A percentile compares a stretch with the other conserved stretches of the same genome.
These are phyloP conservation scores for Atrichornis clamosus DNA, from an alignment of 2,113 vertebrate species.

Conservation along the genomic window DNA sequence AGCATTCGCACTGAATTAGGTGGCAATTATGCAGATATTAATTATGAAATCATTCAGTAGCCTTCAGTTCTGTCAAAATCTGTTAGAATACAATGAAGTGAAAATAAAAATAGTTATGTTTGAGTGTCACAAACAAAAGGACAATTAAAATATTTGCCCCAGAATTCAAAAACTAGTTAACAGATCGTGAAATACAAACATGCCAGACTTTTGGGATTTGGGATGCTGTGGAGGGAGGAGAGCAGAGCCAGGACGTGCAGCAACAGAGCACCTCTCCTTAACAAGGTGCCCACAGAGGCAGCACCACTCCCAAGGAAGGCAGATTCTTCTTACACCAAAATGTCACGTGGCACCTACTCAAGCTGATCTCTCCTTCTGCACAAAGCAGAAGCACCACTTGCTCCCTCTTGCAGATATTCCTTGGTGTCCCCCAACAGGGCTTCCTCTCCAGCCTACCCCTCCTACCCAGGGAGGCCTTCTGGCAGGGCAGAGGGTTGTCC, in stretches of 20 bases:
- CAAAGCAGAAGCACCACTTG: not conserved
- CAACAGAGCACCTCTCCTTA: not conserved
- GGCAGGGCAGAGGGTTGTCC: not conserved
- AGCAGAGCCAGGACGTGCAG: fast-evolving
- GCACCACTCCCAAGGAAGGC: not conserved
- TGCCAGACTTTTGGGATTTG: not conserved
- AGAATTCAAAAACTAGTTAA: not conserved
- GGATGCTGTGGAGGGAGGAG: not conserved
- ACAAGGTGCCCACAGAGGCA: not conserved
- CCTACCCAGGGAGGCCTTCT: not conserved
- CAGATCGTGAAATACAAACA: not conserved
- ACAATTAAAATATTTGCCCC: not conserved
- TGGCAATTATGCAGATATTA: conserved; percentile 45
- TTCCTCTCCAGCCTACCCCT: not conserved
- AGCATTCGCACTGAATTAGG: not conserved
- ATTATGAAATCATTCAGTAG: conserved; percentile 35
- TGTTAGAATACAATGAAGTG: not conserved
- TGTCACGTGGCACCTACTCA: not conserved
- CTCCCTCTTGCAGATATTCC: not conserved
- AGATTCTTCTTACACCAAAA: not conserved
- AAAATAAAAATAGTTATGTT: not conserved
- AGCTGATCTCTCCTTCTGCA: not conserved
- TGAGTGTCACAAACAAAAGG: not conserved
- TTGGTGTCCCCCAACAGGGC: not conserved
- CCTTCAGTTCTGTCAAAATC: conserved; percentile 16